Conservation (phyloP, 92 coral and sea anemone species). For the Montipora capitata region DNA sequence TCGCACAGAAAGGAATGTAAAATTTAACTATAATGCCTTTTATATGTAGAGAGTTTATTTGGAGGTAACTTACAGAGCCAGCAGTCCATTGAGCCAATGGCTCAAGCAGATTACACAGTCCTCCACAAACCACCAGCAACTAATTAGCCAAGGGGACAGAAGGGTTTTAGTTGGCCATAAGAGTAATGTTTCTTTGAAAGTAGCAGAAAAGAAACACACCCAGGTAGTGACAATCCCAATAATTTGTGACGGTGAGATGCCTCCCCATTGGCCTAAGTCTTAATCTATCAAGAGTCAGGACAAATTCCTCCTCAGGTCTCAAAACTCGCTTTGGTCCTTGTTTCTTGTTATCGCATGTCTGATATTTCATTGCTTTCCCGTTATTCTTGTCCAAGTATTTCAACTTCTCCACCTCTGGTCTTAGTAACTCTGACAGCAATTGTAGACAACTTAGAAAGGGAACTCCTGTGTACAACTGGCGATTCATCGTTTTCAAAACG, state of each 20-base stretch:
- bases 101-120: no score
- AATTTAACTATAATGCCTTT: no score
- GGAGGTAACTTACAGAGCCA: no score
- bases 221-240: no score
- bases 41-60: no score
- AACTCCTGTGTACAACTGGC: constrained; percentile 46
- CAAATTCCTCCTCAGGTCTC: constrained; percentile 45
- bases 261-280: constrained; percentile 75
- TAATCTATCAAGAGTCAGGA: constrained; percentile 54
- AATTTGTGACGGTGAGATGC: constrained; percentile 7
- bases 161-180: no score
- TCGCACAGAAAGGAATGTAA: no score
- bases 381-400: constrained; percentile 68
- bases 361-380: constrained; percentile 43
- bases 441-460: constrained; percentile 49
- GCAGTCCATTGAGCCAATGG: no score
- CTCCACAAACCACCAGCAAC: no score
- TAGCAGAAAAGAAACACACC: no score
- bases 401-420: constrained; percentile 47
- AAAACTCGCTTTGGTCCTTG: constrained; percentile 70
- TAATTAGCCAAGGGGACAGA: no score
- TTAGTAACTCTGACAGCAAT: constrained; percentile 34
- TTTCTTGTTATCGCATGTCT: constrained; percentile 38
- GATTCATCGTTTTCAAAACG: constrained; percentile 57
- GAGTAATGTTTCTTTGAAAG: no score